phyloP scores from a whole-genome alignment of 2,113 vertebrate species.

The Microtus richardsoni region DNA sequence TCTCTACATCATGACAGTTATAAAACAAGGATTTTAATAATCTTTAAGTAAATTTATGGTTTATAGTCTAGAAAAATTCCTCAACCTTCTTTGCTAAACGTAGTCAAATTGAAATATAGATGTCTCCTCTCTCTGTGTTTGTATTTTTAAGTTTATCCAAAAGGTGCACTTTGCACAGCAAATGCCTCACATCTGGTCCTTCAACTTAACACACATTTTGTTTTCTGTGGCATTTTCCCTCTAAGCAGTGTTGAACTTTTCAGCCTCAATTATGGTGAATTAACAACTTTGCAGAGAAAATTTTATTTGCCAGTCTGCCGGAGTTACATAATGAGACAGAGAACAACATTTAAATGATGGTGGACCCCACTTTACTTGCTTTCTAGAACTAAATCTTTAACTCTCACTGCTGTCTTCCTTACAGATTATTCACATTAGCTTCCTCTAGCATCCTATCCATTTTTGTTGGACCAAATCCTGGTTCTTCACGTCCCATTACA shows the following conservation, averaged over 20 bases:
- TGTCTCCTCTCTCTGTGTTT: not conserved
- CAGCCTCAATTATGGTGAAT: slow-evolving; percentile 49
- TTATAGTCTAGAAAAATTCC: not conserved
- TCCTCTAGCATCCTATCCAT: not conserved
- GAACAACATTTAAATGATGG: not conserved
- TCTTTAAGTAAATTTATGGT: not conserved
- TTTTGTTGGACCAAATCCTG: not conserved
- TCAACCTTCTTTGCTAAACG: not conserved
- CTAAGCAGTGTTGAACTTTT: slow-evolving; percentile 46
- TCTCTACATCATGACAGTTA: not conserved
- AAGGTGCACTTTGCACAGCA: slow-evolving; percentile 9
- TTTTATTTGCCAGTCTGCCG: not conserved
- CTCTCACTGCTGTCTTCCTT: not conserved
- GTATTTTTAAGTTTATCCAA: slow-evolving; percentile 24
- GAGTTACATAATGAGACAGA: not conserved
- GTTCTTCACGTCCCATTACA: not conserved
- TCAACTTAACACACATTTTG: not conserved
- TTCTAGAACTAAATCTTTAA: not conserved
- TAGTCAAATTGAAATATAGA: not conserved
- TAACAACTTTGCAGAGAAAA: not conserved
- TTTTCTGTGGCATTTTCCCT: slow-evolving; percentile 42
- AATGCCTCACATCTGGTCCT: slow-evolving; percentile 23
- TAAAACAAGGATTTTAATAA: slow-evolving; percentile 5
- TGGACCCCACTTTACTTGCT: not conserved
- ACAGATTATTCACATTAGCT: not conserved